Base-by-base conservation (phyloP, 2,797 vertebrate species). In the Hydrocynus forskahlii region DNA sequence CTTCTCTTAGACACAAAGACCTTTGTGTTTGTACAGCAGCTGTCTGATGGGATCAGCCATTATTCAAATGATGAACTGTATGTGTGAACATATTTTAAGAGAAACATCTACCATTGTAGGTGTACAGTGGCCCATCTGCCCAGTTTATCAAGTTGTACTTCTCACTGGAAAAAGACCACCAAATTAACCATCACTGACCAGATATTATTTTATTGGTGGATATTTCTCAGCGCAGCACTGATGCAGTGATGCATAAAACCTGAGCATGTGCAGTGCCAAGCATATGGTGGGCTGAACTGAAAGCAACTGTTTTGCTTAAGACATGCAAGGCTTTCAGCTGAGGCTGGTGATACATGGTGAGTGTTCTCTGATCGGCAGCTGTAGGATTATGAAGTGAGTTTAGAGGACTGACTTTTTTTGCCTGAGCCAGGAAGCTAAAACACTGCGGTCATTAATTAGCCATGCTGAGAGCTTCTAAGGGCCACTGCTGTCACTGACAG, bases 1-100 rank as follows among this genome's bases (percentile, higher is more conserved):
- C 52, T 73, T 62, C 55, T n/a, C 55, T 71, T 14, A 80, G 76
- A 81, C 78, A 84, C 78, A 79, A 84, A 76, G 29, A 76, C 70
- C 12, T n/a, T 66, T 78, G 76, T 75, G 62, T 72, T 38, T 73
- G 25, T 50, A 57, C 23, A 43, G 14, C 66, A 80, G 80, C 17
- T 57, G 64, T 45, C 59, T 25, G 45, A 60, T 67, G 4, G 40
- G 57, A 76, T 69, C 16, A 57, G 69, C 25, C 13, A 74, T 45
- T 79, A 60, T 75, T 81, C 60, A 74, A 38, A 75, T 50, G 43
- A 52, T 50, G 23, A 48, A 38, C 59, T 50, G 12, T 66, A 67
- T 23, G 43, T 81, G 45, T 75, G 17, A 75, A 70, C 50, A 76
- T 50, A 3, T 29, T 29, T 29, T 29, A 29, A 1, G 1, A 35